Base-by-base conservation (phyloP, 1,140 invertebrate genomes). In the Ceratitis capitata region DNA sequence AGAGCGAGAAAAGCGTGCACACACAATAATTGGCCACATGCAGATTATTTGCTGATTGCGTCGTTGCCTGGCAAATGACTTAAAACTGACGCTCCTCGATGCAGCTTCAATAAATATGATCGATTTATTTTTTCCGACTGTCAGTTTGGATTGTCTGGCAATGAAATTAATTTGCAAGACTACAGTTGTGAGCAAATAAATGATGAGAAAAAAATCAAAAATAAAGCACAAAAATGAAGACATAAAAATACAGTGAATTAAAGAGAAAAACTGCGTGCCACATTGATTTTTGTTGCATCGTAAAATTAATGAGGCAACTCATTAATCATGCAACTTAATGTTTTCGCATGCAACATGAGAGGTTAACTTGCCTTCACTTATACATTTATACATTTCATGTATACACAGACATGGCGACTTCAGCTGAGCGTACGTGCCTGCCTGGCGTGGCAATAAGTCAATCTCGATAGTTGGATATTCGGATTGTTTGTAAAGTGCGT, bases 251-350 rank as follows among this genome's bases (percentile, higher is more conserved):
- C n/a, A 45, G 45, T 42, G 35, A 78, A 78, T 78, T 45, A 47
- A 12, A 78, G 14, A 9, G n/a, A 78, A 78, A 78, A 45, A 78
- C 69, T 45, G 69, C 69, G 69, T 78, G 39, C 69, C 69, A 78
- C 69, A 78, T 78, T 78, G 69, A 78, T 78, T 78, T 78, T 78
- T 9, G 69, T 78, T 78, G 69, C 69, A 78, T 78, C 69, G 69
- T 78, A 47, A 78, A 78, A 78, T 78, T 78, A 78, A 78, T 78
- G 69, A 78, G 39, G 69, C 69, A 78, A 78, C 69, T 78, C 69
- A 78, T 78, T 78, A 78, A 78, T 78, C 69, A 78, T 78, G 69
- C 69, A 78, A 78, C 69, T 78, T 47, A 78, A 78, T 78, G 69
- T 19, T 78, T 78, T 78, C 39, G 19, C 69, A 78, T 78, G 69